Evolutionary conservation across 2,113 vertebrate genomes (phyloP).

Genomic region (Brienomyrus longianalis): DNA sequence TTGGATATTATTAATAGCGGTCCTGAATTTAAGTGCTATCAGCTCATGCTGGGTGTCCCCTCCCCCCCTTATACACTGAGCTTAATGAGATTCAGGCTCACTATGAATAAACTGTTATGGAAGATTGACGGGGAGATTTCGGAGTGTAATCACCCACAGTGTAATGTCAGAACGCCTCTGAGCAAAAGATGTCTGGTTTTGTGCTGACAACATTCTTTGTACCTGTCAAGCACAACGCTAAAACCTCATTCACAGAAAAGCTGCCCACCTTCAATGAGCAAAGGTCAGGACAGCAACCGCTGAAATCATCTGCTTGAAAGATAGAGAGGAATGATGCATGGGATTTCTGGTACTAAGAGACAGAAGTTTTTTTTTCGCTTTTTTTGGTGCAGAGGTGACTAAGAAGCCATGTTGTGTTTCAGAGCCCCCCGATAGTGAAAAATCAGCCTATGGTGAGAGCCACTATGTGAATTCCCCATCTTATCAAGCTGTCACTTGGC

Average conservation of each 20-base stretch:
- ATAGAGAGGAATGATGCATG: neutral
- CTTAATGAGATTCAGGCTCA: neutral
- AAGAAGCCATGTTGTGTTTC: neutral
- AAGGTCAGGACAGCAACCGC: neutral
- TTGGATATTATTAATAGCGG: neutral
- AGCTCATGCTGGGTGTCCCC: neutral
- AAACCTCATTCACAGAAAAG: neutral
- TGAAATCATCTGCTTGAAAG: neutral
- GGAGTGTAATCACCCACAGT: neutral
- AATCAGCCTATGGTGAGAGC: conserved; percentile 8
- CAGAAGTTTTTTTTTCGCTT: neutral
- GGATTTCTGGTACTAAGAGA: neutral
- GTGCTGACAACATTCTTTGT: neutral
- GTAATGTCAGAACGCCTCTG: neutral
- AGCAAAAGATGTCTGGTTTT: neutral
- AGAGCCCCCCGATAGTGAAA: neutral
- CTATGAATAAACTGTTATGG: neutral
- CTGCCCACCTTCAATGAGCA: neutral
- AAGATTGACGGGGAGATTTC: neutral
- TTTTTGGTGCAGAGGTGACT: conserved; percentile 9
- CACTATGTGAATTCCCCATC: conserved; percentile 1
- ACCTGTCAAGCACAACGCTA: neutral
- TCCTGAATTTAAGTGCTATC: neutral
- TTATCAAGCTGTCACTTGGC: neutral
- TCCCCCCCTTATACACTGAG: neutral